phyloP scores from a whole-genome alignment of 2,888 invertebrate species.

The Rhyacophila evoluta region DNA sequence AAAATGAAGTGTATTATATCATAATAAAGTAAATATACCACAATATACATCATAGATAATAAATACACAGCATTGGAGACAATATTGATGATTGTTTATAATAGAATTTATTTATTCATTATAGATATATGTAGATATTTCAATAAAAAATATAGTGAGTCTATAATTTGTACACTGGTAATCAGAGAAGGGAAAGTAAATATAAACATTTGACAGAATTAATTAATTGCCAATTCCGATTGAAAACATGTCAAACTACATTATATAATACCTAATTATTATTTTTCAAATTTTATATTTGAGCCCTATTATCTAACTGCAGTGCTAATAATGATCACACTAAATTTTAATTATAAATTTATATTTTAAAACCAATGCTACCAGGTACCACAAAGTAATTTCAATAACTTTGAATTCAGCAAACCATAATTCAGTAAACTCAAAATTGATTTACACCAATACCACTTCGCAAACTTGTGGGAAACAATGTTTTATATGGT shows the following conservation, averaged over 20 bases:
- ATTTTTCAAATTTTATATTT: background rate
- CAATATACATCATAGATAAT: background rate
- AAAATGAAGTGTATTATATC: background rate
- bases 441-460: too few species aligned
- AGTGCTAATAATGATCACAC: background rate
- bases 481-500: too few species aligned
- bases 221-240: background rate
- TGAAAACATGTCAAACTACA: background rate
- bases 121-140: slow-evolving; percentile 11
- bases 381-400: slow-evolving; percentile 10
- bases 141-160: slow-evolving; percentile 3
- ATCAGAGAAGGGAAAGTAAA: background rate
- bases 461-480: too few species aligned
- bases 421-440: too few species aligned
- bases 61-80: background rate
- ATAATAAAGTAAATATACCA: slow-evolving; percentile 13
- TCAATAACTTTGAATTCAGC: background rate
- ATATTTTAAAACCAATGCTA: background rate
- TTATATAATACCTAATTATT: background rate
- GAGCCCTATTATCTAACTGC: background rate
- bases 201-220: background rate
- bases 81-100: background rate
- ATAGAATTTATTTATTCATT: background rate
- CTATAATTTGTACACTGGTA: background rate
- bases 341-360: background rate